phyloP scores from a whole-genome alignment of 1,140 invertebrate species.

The Papilio dardanus region DNA sequence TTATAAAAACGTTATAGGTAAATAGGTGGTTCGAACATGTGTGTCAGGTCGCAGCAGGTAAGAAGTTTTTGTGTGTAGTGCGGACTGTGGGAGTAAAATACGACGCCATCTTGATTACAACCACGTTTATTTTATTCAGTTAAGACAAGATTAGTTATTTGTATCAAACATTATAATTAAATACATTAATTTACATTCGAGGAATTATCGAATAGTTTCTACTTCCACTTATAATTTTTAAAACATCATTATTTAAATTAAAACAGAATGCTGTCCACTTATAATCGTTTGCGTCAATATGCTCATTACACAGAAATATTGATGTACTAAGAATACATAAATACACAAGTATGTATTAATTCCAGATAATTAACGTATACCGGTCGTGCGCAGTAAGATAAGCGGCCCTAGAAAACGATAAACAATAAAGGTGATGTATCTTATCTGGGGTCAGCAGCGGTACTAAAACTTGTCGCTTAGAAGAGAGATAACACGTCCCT shows the following conservation, averaged over 20 bases:
- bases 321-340: background rate
- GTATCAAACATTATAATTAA: background rate
- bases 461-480: constrained; percentile 38
- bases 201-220: too few species aligned
- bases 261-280: too few species aligned
- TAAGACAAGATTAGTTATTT: background rate
- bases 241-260: too few species aligned
- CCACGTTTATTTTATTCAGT: background rate
- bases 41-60: constrained; percentile 28
- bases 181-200: background rate
- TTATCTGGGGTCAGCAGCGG: constrained; percentile 42
- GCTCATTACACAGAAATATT: background rate
- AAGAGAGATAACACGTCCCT: background rate
- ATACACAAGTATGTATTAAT: constrained; percentile 10
- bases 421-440: constrained; percentile 47
- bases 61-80: constrained; percentile 28
- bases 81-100: background rate
- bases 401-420: constrained; percentile 27
- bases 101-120: background rate
- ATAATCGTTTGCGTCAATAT: too few species aligned
- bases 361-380: background rate
- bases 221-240: too few species aligned
- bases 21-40: constrained; percentile 28
- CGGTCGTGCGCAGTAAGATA: background rate
- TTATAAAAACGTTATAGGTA: constrained; percentile 3